phyloP scores from a whole-genome alignment of 2,888 invertebrate species.

The Nasonovia ribisnigri region DNA sequence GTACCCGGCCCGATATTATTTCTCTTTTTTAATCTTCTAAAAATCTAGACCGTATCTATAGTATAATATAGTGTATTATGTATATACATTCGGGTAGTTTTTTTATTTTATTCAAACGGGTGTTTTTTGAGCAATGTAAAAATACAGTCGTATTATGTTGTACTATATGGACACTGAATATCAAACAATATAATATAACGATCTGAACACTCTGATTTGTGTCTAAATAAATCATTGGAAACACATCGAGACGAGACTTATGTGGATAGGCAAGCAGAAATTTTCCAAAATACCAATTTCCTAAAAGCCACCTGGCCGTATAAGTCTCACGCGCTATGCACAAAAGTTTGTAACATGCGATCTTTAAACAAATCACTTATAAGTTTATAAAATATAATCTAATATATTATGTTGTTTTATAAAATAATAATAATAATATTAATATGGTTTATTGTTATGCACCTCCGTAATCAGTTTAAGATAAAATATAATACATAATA shows the following conservation, averaged over 20 bases:
- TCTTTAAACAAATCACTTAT: neutral
- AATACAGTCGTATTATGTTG: too few species aligned
- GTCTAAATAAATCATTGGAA: neutral
- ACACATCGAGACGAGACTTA: neutral
- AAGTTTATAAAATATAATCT: neutral
- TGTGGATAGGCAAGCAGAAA: neutral
- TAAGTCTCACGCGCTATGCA: neutral
- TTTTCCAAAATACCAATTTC: neutral
- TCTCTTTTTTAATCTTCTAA: neutral
- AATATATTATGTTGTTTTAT: too few species aligned
- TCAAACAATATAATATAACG: neutral
- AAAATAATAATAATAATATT: too few species aligned
- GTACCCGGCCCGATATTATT: neutral
- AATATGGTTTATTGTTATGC: neutral
- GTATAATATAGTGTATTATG: too few species aligned
- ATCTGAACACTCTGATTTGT: neutral
- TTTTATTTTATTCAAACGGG: neutral
- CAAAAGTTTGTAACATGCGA: neutral
- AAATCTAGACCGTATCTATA: neutral
- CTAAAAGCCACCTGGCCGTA: neutral
- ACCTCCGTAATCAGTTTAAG: neutral
- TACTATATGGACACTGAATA: neutral
- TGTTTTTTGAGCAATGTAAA: neutral
- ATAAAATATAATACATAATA: neutral
- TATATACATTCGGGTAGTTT: neutral